phyloP scores from a whole-genome alignment of 2,888 invertebrate species.

The Xestia xanthographa region DNA sequence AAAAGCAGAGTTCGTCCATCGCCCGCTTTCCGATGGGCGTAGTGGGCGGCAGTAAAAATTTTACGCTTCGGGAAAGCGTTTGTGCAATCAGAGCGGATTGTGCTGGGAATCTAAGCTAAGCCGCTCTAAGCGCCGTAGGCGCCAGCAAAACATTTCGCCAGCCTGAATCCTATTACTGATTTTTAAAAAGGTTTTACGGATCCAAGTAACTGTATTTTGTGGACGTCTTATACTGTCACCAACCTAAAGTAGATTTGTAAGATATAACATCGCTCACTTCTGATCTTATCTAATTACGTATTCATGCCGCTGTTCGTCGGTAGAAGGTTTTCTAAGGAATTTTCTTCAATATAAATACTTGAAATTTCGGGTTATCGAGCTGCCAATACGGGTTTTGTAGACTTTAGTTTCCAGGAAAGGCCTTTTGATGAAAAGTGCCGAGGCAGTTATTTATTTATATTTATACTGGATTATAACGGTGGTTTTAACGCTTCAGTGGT shows the following conservation, averaged over 20 bases:
- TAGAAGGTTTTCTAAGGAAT: constrained; percentile 13
- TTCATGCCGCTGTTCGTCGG: constrained; percentile 29
- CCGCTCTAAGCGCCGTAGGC: constrained; percentile 77
- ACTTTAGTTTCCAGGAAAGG: background rate
- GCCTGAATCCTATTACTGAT: constrained; percentile 77
- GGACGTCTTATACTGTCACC: constrained; percentile 19
- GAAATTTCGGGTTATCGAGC: constrained; percentile 11
- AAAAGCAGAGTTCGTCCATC: constrained; percentile 65
- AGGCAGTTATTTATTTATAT: background rate
- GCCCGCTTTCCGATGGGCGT: constrained; percentile 69
- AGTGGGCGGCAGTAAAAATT: constrained; percentile 80
- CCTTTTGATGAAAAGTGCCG: background rate
- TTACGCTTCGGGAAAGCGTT: constrained; percentile 82
- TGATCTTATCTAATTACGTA: constrained; percentile 42
- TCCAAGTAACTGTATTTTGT: constrained; percentile 48
- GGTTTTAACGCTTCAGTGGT: background rate
- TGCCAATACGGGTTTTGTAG: background rate
- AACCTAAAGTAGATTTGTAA: constrained; percentile 14
- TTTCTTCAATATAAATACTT: constrained; percentile 13
- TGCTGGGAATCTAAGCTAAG: constrained; percentile 82
- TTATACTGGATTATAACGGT: background rate
- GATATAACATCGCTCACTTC: constrained; percentile 16
- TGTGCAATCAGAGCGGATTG: constrained; percentile 88
- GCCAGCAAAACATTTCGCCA: constrained; percentile 75
- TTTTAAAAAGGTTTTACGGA: constrained; percentile 70